Conservation (phyloP, 1,140 invertebrate species). For the Andricus grossulariae region DNA sequence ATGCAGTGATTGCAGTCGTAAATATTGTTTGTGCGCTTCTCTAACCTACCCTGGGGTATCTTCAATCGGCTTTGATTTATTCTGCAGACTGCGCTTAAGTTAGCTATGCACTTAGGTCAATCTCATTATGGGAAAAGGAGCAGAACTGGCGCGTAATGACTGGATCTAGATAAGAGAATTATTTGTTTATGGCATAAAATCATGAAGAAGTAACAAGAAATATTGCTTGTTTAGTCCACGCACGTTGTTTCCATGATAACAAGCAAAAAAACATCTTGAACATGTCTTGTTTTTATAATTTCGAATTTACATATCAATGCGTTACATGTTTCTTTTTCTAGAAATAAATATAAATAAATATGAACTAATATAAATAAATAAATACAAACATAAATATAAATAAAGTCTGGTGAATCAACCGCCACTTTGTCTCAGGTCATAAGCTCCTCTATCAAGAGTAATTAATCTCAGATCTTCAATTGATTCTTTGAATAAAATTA, state of each 20-base stretch:
- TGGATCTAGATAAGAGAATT: constrained; percentile 10
- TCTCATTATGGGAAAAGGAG: constrained; percentile 18
- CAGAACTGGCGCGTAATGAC: constrained; percentile 16
- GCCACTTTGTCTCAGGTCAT: not conserved
- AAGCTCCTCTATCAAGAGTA: not conserved
- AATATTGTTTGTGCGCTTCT: constrained; percentile 17
- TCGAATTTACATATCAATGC: no score
- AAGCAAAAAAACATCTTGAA: not conserved
- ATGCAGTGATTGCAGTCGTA: not conserved
- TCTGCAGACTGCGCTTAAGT: not conserved
- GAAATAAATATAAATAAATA: no score
- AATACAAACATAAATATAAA: not conserved
- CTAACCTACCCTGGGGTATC: constrained; percentile 3
- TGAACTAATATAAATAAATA: not conserved
- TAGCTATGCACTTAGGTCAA: constrained; percentile 15
- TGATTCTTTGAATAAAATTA: no score
- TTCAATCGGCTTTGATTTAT: not conserved
- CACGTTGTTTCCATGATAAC: not conserved
- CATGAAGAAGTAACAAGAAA: not conserved
- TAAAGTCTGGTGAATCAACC: not conserved
- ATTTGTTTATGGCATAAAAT: constrained; percentile 21
- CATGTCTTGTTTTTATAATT: not conserved
- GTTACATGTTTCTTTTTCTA: no score
- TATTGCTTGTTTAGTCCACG: not conserved
- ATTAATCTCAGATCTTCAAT: no score